These are phyloP conservation scores for Bombus polaris DNA, from an alignment of 1,140 invertebrate species.

Conservation along the genomic window DNA sequence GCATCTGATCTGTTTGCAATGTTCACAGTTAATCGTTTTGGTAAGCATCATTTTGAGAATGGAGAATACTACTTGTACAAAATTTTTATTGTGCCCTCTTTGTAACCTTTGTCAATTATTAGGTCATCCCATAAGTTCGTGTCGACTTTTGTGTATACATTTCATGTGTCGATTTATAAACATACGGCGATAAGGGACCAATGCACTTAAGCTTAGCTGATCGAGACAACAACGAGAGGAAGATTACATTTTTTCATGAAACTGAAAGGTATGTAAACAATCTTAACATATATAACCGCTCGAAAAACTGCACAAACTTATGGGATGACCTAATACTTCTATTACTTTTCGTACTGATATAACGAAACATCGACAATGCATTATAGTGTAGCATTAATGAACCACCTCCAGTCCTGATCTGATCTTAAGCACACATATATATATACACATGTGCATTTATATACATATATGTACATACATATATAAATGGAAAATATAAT, in stretches of 20 bases:
- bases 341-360: neutral
- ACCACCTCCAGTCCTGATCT: neutral
- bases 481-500: slow-evolving; percentile 20
- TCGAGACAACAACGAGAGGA: no score
- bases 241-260: no score
- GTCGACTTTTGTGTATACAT: no score
- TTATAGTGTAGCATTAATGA: neutral
- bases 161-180: no score
- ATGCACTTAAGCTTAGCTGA: no score
- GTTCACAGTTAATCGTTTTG: neutral
- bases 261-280: no score
- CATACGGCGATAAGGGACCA: no score
- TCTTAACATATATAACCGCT: no score
- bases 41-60: neutral
- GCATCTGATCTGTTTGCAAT: neutral
- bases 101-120: neutral
- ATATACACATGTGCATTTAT: neutral
- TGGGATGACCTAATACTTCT: neutral
- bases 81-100: neutral
- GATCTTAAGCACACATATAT: neutral
- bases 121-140: no score
- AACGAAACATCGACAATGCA: neutral
- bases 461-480: neutral
- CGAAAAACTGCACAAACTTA: no score
- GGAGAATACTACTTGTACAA: neutral